Evolutionary conservation across 2,888 invertebrate genomes (phyloP), one percentile per base, ranked within the genome.

Genomic region (Ectemnius lituratus): DNA sequence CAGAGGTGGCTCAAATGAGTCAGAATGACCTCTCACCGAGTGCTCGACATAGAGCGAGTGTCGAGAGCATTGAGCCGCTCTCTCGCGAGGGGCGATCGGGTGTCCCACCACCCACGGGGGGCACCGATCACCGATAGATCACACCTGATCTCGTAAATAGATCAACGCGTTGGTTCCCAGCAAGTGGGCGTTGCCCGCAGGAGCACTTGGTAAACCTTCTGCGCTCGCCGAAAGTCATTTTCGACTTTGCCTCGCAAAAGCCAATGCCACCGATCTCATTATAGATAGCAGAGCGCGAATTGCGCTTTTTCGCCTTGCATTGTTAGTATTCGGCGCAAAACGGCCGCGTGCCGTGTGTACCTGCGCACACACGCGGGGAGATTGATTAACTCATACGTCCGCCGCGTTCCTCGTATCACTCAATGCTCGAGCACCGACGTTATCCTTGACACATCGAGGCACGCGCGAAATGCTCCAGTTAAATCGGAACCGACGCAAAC

Each of bases 41-140:
- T 66, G 49, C 47, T 64, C 73, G 75, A 76, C 23, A 23, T 37
- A 11, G 37, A 6, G 37, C 11, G 37, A 6, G 37, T 37, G 37
- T 37, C 37, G 37, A 37, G 37, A 37, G 37, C 6, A 37, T 4
- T 8, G 8, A 8, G 8, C 37, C 37, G 37, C 37, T 37, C 37
- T 37, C 5, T 37, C 37, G 37, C 5, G 37, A 11, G 69, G 66
- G 59, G 56, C 72, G 81, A 81, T 83, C 83, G 81, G 74, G 70
- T 83, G 70, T 83, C 77, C 77, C 73, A 73, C 76, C 83, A 82
- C 82, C 82, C 79, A 82, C 82, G 79, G 65, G 37, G 37, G 37
- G 6, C 74, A 67, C 73, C 79, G 81, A 81, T 80, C 81, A 79
- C 60, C 81, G 81, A 83, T 83, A 83, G 83, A 83, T 83, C 83